Conservation (phyloP, 2,113 vertebrate species). For the Pituophis catenifer region DNA sequence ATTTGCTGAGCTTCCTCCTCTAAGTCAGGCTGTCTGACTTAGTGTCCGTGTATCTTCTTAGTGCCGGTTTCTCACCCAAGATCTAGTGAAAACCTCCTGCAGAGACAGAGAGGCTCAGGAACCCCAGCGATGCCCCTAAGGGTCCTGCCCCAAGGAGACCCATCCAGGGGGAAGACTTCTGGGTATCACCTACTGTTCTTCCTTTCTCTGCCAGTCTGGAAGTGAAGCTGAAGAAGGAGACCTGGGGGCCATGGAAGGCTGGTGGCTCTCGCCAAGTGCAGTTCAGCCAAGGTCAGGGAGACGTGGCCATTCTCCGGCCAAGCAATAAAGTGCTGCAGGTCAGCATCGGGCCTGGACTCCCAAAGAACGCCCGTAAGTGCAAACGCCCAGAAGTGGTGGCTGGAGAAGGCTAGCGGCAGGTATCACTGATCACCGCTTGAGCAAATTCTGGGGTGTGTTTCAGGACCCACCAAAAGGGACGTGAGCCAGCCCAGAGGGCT, state of each 20-base stretch:
- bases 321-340: slow-evolving; percentile 94
- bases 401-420: accelerated
- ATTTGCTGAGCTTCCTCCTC: background rate
- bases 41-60: background rate
- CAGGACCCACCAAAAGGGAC: slow-evolving; percentile 87
- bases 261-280: slow-evolving; percentile 88
- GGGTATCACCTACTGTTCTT: accelerated
- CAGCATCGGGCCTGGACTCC: slow-evolving; percentile 91
- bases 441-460: slow-evolving; percentile 11
- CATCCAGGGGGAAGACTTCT: background rate
- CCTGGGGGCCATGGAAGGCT: slow-evolving; percentile 91
- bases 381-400: background rate
- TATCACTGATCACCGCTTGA: background rate
- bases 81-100: accelerated
- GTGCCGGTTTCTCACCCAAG: background rate
- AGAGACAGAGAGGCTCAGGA: background rate
- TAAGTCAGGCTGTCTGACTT: background rate
- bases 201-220: slow-evolving; percentile 78
- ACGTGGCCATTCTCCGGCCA: slow-evolving; percentile 82
- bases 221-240: slow-evolving; percentile 96
- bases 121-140: background rate
- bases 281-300: slow-evolving; percentile 87
- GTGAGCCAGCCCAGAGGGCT: slow-evolving; percentile 63
- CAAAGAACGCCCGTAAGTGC: slow-evolving; percentile 93
- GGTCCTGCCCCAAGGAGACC: background rate